These are phyloP conservation scores for Pseudonaja textilis DNA, from an alignment of 2,113 vertebrate genomes.

Conservation along the genomic window DNA sequence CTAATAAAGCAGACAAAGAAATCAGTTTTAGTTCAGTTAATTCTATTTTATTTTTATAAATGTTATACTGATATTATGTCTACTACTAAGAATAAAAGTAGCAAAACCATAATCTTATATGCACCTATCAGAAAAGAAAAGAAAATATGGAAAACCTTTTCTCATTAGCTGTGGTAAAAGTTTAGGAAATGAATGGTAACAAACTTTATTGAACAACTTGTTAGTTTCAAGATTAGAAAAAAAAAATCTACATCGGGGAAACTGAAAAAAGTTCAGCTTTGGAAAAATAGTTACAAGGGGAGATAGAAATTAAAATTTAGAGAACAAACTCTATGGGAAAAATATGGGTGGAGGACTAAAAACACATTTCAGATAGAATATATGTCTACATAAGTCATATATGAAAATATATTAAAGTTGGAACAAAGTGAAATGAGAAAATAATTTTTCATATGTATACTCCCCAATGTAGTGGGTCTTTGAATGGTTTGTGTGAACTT, in stretches of 20 bases:
- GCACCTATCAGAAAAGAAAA: neutral
- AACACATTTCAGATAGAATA: slow-evolving; percentile 4
- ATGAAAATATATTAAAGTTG: neutral
- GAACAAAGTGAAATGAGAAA: slow-evolving; percentile 5
- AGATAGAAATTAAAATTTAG: neutral
- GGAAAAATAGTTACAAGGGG: neutral
- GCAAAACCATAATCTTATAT: neutral
- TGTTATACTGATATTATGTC: neutral
- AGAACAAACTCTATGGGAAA: neutral
- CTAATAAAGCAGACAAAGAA: neutral
- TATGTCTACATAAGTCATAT: neutral
- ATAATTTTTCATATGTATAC: neutral
- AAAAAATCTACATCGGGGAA: neutral
- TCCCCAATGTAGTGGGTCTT: neutral
- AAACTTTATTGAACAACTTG: neutral
- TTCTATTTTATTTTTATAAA: neutral
- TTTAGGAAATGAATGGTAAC: neutral
- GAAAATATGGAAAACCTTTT: neutral
- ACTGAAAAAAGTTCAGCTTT: neutral
- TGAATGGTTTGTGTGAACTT: neutral
- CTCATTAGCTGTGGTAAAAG: neutral
- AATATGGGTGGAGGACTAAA: neutral
- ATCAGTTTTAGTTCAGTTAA: neutral
- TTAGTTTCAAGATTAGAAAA: neutral
- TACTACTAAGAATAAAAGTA: neutral